Conservation (phyloP, 2,888 invertebrate genomes). For the Conops quadrifasciatus region DNA sequence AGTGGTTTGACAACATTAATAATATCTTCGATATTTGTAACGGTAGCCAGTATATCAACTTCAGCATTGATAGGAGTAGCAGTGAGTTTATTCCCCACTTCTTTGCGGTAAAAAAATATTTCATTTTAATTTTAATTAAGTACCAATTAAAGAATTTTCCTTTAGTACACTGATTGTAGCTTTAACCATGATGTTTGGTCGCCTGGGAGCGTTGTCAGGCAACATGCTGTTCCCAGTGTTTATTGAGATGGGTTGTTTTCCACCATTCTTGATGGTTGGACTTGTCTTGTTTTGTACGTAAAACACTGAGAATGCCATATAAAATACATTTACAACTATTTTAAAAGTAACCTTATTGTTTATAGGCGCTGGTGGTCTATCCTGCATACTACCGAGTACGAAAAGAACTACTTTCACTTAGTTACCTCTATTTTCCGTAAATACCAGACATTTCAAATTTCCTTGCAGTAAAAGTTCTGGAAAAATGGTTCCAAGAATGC, state of each 20-base stretch:
- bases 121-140: neutral
- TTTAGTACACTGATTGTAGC: conserved; percentile 77
- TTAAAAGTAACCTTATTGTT: neutral
- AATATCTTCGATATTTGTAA: conserved; percentile 69
- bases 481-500: no score
- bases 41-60: conserved; percentile 56
- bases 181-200: conserved; percentile 75
- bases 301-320: neutral
- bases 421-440: neutral
- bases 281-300: conserved; percentile 70
- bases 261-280: conserved; percentile 77
- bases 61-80: conserved; percentile 59
- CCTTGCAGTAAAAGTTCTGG: no score
- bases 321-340: neutral
- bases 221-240: conserved; percentile 77
- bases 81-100: conserved; percentile 60
- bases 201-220: conserved; percentile 75
- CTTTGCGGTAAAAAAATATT: conserved; percentile 54
- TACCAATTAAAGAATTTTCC: neutral
- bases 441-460: neutral
- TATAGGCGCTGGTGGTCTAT: conserved; percentile 52
- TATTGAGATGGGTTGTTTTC: conserved; percentile 74
- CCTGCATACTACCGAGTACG: conserved; percentile 52
- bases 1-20: conserved; percentile 68
- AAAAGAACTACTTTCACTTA: conserved; percentile 49